Base-by-base conservation (phyloP, 2,888 invertebrate genomes). In the Chaitophorus viminalis region DNA sequence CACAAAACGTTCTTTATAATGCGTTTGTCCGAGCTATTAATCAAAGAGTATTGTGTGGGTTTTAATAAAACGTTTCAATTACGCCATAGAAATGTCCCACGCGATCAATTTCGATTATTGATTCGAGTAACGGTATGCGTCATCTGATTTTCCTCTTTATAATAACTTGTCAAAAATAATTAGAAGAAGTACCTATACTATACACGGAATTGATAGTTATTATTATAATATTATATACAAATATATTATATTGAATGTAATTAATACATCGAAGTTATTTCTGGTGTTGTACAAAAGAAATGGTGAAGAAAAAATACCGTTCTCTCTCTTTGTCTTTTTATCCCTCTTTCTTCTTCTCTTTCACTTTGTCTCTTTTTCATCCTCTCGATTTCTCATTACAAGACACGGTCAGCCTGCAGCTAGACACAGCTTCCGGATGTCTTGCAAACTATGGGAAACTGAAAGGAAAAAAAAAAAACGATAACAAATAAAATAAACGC, bases 61-160 rank as follows among this genome's bases (percentile, higher is more conserved):
- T 68, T 68, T 68, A 81, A 81, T 81, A 81, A 81, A 81, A 81
- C 81, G 68, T 81, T 81, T 81, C 81, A 81, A 81, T 81, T 81
- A 68, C 33, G 18, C 68, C 29, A 29, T 46, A 39, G 6, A 29
- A 46, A 81, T 68, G 68, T 46, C 21, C 68, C 31, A 29, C 21
- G 21, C 68, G 39, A 81, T 39, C 81, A 81, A 68, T 68, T 65
- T 68, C 33, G 39, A 11, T 31, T 21, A 81, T 81, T 14, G 65
- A 81, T 81, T 81, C 11, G 8, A 68, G 60, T 25, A 6, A 25
- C 25, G 21, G 21, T 17, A 18, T 36, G 36, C 25, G 36, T 60
- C 33, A 17, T 65, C 33, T 65, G 31, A 79, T 79, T 36, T 60
- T n/a, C 36, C 65, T 36, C 36, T n/a, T 65, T 65, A 36, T 65